Evolutionary conservation across 2,113 vertebrate genomes (phyloP).

Genomic region (Pseudopipra pipra): DNA sequence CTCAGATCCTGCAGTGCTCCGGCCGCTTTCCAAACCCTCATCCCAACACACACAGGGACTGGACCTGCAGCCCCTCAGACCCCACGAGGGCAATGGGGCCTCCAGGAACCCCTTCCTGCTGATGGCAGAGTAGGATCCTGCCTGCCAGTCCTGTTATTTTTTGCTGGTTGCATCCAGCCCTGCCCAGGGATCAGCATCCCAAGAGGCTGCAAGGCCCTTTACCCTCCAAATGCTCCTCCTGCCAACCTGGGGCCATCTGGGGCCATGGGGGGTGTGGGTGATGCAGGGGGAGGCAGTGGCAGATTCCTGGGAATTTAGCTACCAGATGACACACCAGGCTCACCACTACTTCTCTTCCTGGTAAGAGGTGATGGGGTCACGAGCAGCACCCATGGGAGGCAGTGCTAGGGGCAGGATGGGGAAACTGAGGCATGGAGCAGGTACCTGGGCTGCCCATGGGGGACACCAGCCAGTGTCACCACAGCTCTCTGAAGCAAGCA

Average conservation of each 20-base stretch:
- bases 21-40: background rate
- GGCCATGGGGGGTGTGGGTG: fast-evolving
- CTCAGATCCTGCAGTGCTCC: background rate
- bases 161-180: background rate
- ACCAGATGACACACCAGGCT: fast-evolving
- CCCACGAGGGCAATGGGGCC: fast-evolving
- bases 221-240: too few species aligned
- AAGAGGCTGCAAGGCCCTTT: background rate
- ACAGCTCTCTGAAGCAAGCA: background rate
- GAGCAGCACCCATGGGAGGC: background rate
- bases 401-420: background rate
- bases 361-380: background rate
- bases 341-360: background rate
- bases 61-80: background rate
- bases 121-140: background rate
- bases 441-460: fast-evolving
- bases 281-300: background rate
- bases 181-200: background rate
- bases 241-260: fast-evolving
- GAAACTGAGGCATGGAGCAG: background rate
- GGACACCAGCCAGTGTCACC: fast-evolving
- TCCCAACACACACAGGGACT: fast-evolving
- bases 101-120: fast-evolving
- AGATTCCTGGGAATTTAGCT: background rate
- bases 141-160: background rate